Evolutionary conservation across 2,113 vertebrate species (phyloP), one percentile per base, ranked within the genome.

Genomic region (Grus americana): DNA sequence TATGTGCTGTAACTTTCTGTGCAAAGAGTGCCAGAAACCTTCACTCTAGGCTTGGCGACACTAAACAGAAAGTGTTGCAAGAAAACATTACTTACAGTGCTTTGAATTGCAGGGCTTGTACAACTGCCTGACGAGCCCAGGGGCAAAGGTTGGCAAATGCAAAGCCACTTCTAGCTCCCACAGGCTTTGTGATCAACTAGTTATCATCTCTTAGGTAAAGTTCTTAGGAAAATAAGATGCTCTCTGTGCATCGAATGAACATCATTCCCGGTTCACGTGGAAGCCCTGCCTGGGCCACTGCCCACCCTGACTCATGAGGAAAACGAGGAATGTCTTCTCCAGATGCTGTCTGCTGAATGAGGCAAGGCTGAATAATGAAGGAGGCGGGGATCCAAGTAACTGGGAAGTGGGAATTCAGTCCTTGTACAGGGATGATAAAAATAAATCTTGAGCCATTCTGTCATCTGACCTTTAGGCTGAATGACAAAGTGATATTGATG

Each of bases 391-490:
- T 85, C 65, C 66, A 75, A 81, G 78, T 79, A 81, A 57, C 54
- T 63, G 79, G 36, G 49, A 93, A 84, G 36, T 40, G 29, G 61
- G 57, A 84, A 91, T 72, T 93, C 42, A 47, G 13, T 94, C 66
- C 49, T 81, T 24, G 16, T 70, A 32, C 63, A 38, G 22, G 23
- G n/a, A 36, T 50, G 27, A 79, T 84, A 67, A 92, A 96, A 93
- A 71, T 68, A 83, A 92, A 75, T 58, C 59, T 70, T 47, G 40
- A 85, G 62, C 47, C 46, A 14, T 86, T 94, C 61, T 91, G 61
- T 81, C 76, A 81, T 75, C 88, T 94, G 83, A 96, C 44, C 86
- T 94, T 74, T 93, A 89, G 47, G 23, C 70, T 79, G 70, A 92
- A 79, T 65, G 70, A 92, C 6, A 1, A 86, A 82, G 73, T 46